A percentile compares a stretch with the other conserved stretches of the same genome.
These are phyloP conservation scores for Eremophila alpestris DNA, from an alignment of 2,797 vertebrate species.

Conservation along the genomic window DNA sequence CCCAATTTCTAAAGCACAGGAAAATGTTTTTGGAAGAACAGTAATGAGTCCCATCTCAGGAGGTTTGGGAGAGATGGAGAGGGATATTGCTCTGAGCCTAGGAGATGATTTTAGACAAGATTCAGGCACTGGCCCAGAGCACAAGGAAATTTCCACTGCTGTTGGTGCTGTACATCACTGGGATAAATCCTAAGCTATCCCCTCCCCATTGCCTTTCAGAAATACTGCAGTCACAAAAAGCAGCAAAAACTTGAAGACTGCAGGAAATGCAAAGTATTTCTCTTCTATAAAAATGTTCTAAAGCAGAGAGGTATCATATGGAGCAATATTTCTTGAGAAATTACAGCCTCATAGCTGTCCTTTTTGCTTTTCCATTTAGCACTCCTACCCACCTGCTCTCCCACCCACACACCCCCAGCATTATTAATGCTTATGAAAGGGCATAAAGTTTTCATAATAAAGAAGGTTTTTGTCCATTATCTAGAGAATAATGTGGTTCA, in stretches of 20 bases:
- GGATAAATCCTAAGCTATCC: background rate
- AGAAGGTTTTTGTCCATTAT: background rate
- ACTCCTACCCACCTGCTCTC: constrained; percentile 6
- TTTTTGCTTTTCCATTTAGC: constrained; percentile 13
- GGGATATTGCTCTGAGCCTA: background rate
- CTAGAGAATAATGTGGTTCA: background rate
- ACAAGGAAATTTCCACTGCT: constrained; percentile 9
- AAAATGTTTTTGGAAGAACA: background rate
- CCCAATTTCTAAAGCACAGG: background rate
- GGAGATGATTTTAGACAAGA: background rate
- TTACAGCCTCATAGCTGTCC: background rate
- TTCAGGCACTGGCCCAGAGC: background rate
- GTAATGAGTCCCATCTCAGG: background rate
- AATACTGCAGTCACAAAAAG: background rate
- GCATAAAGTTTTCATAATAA: constrained; percentile 19
- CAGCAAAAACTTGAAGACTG: background rate
- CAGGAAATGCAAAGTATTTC: constrained; percentile 15
- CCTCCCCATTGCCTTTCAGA: background rate
- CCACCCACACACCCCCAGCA: background rate
- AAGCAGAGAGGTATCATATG: background rate
- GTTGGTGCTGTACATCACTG: background rate
- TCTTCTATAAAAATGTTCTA: background rate
- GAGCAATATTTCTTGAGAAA: constrained; percentile 27
- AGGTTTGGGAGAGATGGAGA: background rate
- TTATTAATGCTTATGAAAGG: constrained; percentile 16